Evolutionary conservation across 2,113 vertebrate species (phyloP).

Genomic region (Hypocryptadius cinnamomeus): DNA sequence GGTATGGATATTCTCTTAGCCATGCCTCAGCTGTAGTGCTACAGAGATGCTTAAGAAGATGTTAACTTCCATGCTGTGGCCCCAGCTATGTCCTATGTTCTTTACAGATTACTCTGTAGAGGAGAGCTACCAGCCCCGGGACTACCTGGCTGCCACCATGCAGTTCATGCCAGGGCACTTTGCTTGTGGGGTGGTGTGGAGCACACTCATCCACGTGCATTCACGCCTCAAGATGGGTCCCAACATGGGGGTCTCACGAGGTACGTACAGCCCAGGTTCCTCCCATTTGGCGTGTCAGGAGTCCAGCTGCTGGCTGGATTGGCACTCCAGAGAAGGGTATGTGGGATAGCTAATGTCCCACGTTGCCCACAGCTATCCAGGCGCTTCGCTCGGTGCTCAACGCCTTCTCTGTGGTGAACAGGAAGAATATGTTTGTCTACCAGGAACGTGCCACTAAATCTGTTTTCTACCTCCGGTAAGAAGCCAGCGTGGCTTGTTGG

Average conservation of each 20-base stretch:
- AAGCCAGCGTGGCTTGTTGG: neutral
- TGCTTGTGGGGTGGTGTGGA: slow-evolving; percentile 94
- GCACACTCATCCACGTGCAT: slow-evolving; percentile 92
- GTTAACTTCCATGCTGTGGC: neutral
- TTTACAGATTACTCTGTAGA: slow-evolving; percentile 85
- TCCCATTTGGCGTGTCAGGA: fast-evolving
- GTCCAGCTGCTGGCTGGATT: neutral
- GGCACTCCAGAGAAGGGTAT: neutral
- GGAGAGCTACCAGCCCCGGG: slow-evolving; percentile 89
- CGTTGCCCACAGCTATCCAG: slow-evolving; percentile 81
- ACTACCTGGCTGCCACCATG: slow-evolving; percentile 97
- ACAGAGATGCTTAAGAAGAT: neutral
- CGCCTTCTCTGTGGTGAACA: slow-evolving; percentile 94
- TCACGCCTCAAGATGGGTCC: slow-evolving; percentile 96
- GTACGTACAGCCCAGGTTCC: slow-evolving; percentile 60
- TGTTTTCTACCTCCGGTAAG: slow-evolving; percentile 90
- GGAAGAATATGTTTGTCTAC: slow-evolving; percentile 99
- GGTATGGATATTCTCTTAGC: slow-evolving; percentile 66
- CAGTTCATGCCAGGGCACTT: slow-evolving; percentile 97
- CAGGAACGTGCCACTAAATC: slow-evolving; percentile 94
- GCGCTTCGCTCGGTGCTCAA: slow-evolving; percentile 92
- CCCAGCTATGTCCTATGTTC: neutral
- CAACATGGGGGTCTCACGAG: slow-evolving; percentile 92
- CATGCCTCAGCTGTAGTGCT: neutral
- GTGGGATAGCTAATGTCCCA: neutral